Evolutionary conservation across 2,113 vertebrate species (phyloP).

Genomic region (Notiomystis cincta): DNA sequence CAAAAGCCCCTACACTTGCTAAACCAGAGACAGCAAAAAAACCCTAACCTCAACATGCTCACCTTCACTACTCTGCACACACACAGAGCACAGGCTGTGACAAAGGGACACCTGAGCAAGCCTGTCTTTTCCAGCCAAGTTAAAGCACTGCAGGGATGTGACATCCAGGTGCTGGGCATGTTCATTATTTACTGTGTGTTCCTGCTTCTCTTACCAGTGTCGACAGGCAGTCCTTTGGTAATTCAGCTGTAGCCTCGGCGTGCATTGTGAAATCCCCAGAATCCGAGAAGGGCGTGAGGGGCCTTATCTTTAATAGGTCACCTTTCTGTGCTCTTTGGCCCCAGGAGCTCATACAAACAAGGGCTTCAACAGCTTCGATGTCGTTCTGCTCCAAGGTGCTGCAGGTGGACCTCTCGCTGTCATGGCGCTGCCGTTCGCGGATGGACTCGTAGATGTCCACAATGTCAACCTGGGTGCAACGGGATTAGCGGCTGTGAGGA

Average conservation of each 20-base stretch:
- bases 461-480: conserved; percentile 78
- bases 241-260: conserved; percentile 29
- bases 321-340: conserved; percentile 83
- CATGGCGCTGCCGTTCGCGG: conserved; percentile 82
- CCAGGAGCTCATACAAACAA: conserved; percentile 98
- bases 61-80: not conserved
- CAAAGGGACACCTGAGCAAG: not conserved
- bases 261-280: conserved; percentile 85
- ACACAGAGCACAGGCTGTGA: not conserved
- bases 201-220: conserved; percentile 81
- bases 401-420: conserved; percentile 78
- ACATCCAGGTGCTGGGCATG: not conserved
- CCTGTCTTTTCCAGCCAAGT: not conserved
- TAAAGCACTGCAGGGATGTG: not conserved
- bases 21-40: not conserved
- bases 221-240: conserved; percentile 85
- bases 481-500: conserved; percentile 63
- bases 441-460: conserved; percentile 78
- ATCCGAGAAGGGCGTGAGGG: conserved; percentile 92
- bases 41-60: not conserved
- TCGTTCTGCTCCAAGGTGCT: conserved; percentile 85
- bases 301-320: conserved; percentile 77
- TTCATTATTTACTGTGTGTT: not conserved
- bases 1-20: not conserved
- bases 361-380: conserved; percentile 91